Evolutionary conservation across 2,888 invertebrate species (phyloP).

Genomic region (Eumacrocentrus americanus): DNA sequence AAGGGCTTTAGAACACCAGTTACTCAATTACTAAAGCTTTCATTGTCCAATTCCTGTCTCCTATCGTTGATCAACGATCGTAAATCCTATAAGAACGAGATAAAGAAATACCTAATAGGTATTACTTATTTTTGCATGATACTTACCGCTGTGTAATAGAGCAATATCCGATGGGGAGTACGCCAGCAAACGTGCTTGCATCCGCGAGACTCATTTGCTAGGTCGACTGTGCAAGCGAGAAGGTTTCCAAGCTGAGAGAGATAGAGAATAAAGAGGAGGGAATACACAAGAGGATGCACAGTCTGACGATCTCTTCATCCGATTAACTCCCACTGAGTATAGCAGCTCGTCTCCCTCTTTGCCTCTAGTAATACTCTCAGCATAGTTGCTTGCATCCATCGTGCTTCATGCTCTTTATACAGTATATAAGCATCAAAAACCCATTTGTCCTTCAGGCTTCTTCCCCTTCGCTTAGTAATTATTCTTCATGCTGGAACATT

Average conservation of each 20-base stretch:
- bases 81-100: no score
- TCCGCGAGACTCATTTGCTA: no score
- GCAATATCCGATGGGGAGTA: no score
- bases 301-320: constrained; percentile 56
- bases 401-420: constrained; percentile 20
- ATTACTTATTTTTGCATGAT: no score
- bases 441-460: constrained; percentile 24
- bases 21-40: no score
- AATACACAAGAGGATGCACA: constrained; percentile 46
- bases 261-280: constrained; percentile 24
- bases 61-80: no score
- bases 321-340: constrained; percentile 50
- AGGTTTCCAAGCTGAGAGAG: constrained; percentile 21
- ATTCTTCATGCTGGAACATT: neutral
- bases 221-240: neutral
- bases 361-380: neutral
- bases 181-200: no score
- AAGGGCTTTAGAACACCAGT: no score
- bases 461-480: constrained; percentile 5
- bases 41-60: no score
- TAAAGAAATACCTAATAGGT: no score
- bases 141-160: no score
- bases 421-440: neutral
- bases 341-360: no score
- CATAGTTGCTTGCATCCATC: constrained; percentile 10